Conservation (phyloP, 2,888 invertebrate species). For the Rhorus exstirpatorius region DNA sequence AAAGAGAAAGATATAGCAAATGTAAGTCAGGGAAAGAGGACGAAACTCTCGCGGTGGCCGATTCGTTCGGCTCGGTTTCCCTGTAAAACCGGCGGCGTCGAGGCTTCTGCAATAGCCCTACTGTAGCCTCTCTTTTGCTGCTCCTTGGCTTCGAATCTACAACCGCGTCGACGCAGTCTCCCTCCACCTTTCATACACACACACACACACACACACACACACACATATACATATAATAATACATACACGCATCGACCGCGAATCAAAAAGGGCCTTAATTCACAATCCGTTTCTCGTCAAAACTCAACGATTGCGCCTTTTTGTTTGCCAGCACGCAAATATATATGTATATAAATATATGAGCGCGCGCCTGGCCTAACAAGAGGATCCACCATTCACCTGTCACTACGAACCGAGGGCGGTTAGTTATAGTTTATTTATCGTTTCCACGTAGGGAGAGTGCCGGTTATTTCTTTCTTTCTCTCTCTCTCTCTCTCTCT, state of each 20-base stretch:
- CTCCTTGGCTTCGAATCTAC: slow-evolving; percentile 67
- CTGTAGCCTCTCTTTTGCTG: slow-evolving; percentile 52
- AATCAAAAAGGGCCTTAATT: slow-evolving; percentile 5
- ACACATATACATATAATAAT: slow-evolving; percentile 8
- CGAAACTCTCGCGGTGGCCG: slow-evolving; percentile 63
- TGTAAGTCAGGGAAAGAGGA: slow-evolving; percentile 40
- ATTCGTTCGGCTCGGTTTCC: slow-evolving; percentile 71
- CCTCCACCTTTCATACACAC: background rate
- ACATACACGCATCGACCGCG: too few relatives aligned
- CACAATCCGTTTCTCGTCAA: background rate
- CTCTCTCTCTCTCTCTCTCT: slow-evolving; percentile 23
- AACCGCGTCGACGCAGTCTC: slow-evolving; percentile 59
- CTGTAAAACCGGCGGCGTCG: slow-evolving; percentile 72
- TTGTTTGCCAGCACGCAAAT: background rate
- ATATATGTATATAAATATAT: background rate
- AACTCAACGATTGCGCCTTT: slow-evolving; percentile 12
- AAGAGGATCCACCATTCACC: slow-evolving; percentile 85
- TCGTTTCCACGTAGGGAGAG: slow-evolving; percentile 83
- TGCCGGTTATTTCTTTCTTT: slow-evolving; percentile 75
- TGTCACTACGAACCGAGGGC: slow-evolving; percentile 84
- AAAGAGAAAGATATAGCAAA: slow-evolving; percentile 4
- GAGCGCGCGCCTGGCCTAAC: slow-evolving; percentile 79
- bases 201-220: background rate
- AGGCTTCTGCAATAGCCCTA: slow-evolving; percentile 42
- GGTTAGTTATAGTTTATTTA: slow-evolving; percentile 86